Evolutionary conservation across 2,113 vertebrate genomes (phyloP), one percentile per base, ranked within the genome.

Genomic region (Tychaedon coryphoeus): DNA sequence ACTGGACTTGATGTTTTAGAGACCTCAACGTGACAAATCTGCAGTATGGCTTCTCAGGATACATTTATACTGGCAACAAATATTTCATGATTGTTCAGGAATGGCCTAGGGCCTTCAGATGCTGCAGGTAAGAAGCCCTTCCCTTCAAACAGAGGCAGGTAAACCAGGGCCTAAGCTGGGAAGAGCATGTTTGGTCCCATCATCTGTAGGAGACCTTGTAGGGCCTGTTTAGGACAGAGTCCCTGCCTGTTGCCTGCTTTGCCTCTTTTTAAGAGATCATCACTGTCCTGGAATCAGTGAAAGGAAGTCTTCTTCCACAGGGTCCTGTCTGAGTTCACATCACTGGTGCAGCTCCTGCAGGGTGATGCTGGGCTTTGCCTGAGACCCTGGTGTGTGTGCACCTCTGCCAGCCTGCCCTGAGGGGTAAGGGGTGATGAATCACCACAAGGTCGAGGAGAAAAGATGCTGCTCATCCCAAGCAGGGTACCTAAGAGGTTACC

Each of bases 401-500:
- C 33, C 29, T 79, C 62, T 43, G 50, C 36, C 45, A 79, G 36
- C 31, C 57, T 75, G 40, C 26, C 19, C n/a, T 54, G 34, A 15
- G 38, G 33, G 5, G 12, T 51, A 36, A 38, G 33, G 7, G 15
- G 15, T 29, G 16, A 19, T n/a, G n/a, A 18, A 33, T 57, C 62
- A 50, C 33, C 38, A 51, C 29, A 69, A 86, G 20, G 6, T 4
- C 10, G 3, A 81, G 76, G 65, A 84, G 12, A 77, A 62, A 61
- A 31, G 33, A 47, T 42, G 18, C 16, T 43, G 31, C 22, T 71
- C 53, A 48, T 31, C 7, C 23, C 40, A 67, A 33, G 34, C 36
- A 72, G 0, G 0, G 9, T 2, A 4, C 9, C n/a, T 51, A 1
- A 53, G 26, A 57, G 60, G 26, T n/a, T n/a, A n/a, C n/a, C n/a